These are phyloP conservation scores for Ariolimax columbianus DNA, from an alignment of 2,888 invertebrate genomes.

Conservation along the genomic window DNA sequence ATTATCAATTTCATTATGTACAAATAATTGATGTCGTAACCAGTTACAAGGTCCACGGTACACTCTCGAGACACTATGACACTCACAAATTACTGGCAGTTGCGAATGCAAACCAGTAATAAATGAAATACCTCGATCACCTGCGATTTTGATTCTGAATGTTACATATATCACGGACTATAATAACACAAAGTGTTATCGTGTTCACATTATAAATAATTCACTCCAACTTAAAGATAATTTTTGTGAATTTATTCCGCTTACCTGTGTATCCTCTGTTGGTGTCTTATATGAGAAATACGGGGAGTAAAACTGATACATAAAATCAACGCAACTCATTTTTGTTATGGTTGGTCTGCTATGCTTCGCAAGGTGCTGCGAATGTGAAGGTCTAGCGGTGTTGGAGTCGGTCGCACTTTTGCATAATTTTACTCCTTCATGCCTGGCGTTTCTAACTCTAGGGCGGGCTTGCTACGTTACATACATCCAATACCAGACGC, in stretches of 20 bases:
- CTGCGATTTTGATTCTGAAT: background rate
- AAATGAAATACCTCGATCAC: slow-evolving; percentile 13
- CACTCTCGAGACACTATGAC: too few relatives aligned
- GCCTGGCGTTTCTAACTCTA: slow-evolving; percentile 33
- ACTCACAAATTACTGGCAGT: too few relatives aligned
- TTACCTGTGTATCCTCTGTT: slow-evolving; percentile 59
- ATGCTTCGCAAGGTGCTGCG: slow-evolving; percentile 38
- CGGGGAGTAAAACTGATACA: slow-evolving; percentile 63
- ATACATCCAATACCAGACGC: slow-evolving; percentile 49
- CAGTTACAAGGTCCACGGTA: too few relatives aligned
- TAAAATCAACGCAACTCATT: slow-evolving; percentile 61
- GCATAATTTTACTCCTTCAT: slow-evolving; percentile 48
- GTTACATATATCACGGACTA: background rate
- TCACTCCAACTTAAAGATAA: background rate
- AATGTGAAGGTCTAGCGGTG: slow-evolving; percentile 34
- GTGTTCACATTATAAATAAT: background rate
- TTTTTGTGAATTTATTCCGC: slow-evolving; percentile 11
- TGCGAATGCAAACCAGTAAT: too few relatives aligned
- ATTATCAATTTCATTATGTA: too few relatives aligned
- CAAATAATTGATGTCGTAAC: too few relatives aligned
- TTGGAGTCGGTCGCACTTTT: slow-evolving; percentile 44
- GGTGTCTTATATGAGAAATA: slow-evolving; percentile 60
- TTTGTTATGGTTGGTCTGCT: slow-evolving; percentile 16
- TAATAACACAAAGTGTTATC: background rate
- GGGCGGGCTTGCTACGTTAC: slow-evolving; percentile 44